These are phyloP conservation scores for Hyphantria cunea DNA, from an alignment of 1,140 invertebrate species.

Conservation along the genomic window DNA sequence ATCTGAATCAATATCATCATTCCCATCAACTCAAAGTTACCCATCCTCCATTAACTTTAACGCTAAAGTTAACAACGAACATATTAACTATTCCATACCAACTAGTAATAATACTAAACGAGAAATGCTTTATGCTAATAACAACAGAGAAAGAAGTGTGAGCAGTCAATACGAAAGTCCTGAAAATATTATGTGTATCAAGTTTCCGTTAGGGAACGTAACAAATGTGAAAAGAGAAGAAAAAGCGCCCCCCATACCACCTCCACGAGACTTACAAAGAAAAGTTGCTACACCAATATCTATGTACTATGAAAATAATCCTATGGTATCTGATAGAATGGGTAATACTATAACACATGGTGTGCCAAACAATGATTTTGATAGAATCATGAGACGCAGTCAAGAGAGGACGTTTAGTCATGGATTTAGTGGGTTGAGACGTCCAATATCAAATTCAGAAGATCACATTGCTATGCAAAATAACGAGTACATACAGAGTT, in stretches of 20 bases:
- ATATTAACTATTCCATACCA: conserved; percentile 78
- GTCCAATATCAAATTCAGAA: conserved; percentile 82
- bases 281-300: conserved; percentile 79
- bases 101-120: conserved; percentile 57
- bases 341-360: conserved; percentile 53
- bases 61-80: conserved; percentile 80
- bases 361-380: conserved; percentile 75
- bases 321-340: conserved; percentile 52
- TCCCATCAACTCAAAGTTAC: conserved; percentile 78
- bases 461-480: conserved; percentile 82
- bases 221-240: conserved; percentile 70
- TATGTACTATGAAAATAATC: conserved; percentile 78
- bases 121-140: conserved; percentile 61
- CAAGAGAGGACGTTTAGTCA: conserved; percentile 64
- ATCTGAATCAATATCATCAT: conserved; percentile 78
- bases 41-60: conserved; percentile 80
- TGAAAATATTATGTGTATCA: conserved; percentile 76
- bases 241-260: conserved; percentile 85
- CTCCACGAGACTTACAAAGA: conserved; percentile 86
- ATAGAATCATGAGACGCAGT: conserved; percentile 75
- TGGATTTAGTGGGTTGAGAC: conserved; percentile 60
- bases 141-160: conserved; percentile 63
- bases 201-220: conserved; percentile 78
- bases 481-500: conserved; percentile 64
- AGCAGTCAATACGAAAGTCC: conserved; percentile 63